phyloP scores from a whole-genome alignment of 2,797 vertebrate species.

The Xerus rutilus region DNA sequence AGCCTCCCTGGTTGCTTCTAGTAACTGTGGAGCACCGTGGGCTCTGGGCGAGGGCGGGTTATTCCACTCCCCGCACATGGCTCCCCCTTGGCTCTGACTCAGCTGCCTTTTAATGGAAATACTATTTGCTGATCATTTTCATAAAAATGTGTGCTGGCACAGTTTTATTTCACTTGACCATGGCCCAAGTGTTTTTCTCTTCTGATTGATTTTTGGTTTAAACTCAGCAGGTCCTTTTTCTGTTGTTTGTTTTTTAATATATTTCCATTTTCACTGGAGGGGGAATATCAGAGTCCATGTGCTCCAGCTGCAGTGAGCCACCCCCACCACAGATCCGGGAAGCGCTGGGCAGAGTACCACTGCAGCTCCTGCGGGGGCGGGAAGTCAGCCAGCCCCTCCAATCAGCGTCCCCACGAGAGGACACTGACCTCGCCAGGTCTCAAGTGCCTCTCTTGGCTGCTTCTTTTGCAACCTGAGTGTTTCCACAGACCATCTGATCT shows the following conservation, averaged over 20 bases:
- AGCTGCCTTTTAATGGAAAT: conserved; percentile 86
- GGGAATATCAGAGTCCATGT: conserved; percentile 25
- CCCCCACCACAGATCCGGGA: not conserved
- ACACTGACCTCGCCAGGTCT: rapidly evolving
- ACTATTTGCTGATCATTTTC: conserved; percentile 82
- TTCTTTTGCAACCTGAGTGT: not conserved
- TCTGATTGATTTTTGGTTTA: conserved; percentile 81
- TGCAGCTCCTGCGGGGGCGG: not conserved
- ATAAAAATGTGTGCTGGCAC: conserved; percentile 82
- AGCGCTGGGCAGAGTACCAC: not conserved
- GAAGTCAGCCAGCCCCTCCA: not conserved
- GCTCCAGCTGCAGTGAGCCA: conserved; percentile 26
- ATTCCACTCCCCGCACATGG: conserved; percentile 54
- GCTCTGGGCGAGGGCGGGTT: too few relatives aligned
- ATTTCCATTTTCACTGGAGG: conserved; percentile 82
- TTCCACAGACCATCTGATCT: not conserved
- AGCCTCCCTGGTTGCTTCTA: not conserved
- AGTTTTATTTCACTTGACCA: conserved; percentile 85
- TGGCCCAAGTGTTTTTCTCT: conserved; percentile 84
- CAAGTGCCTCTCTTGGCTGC: rapidly evolving
- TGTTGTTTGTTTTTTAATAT: conserved; percentile 67
- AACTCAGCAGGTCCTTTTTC: conserved; percentile 67
- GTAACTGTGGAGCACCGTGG: not conserved
- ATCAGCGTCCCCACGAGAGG: too few relatives aligned
- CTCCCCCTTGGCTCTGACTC: conserved; percentile 68